These are phyloP conservation scores for Pristionchus mayeri DNA, from an alignment of 2,888 invertebrate genomes.

Conservation along the genomic window DNA sequence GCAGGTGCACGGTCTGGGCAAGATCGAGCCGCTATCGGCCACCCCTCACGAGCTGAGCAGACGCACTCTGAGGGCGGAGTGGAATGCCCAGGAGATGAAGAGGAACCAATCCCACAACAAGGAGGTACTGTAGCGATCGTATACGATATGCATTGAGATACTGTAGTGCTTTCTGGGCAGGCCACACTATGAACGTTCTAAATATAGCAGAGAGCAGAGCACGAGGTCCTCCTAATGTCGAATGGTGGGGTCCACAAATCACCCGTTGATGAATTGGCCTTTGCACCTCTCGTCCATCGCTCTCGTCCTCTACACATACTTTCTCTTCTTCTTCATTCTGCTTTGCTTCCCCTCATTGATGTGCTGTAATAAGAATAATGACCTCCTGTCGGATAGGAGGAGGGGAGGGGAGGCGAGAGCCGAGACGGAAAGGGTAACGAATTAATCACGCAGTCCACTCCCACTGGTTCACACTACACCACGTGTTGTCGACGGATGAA, in stretches of 20 bases:
- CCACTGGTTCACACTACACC: constrained; percentile 16
- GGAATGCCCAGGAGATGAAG: not conserved
- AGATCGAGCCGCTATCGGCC: not conserved
- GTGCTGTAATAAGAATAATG: constrained; percentile 45
- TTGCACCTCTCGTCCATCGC: constrained; percentile 23
- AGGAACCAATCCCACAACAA: constrained; percentile 2
- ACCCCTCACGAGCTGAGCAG: not conserved
- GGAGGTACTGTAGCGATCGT: constrained; percentile 1
- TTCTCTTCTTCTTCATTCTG: not conserved
- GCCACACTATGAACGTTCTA: not conserved
- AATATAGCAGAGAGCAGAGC: no score
- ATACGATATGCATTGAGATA: not conserved
- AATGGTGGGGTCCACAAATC: constrained; percentile 13
- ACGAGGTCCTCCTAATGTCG: not conserved
- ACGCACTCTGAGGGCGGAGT: constrained; percentile 17
- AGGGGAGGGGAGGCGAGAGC: not conserved
- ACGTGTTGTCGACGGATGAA: not conserved
- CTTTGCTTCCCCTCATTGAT: not conserved
- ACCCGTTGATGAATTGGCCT: not conserved
- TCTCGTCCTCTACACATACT: not conserved
- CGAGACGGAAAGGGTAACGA: constrained; percentile 7
- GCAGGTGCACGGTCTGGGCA: constrained; percentile 43
- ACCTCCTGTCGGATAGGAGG: not conserved
- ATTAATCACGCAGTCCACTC: constrained; percentile 2
- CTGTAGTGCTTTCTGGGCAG: not conserved